Percentiles rank a stretch among this genome's conserved stretches.
Conservation (phyloP, 2,888 invertebrate species). For the Phaedon cochleariae region DNA sequence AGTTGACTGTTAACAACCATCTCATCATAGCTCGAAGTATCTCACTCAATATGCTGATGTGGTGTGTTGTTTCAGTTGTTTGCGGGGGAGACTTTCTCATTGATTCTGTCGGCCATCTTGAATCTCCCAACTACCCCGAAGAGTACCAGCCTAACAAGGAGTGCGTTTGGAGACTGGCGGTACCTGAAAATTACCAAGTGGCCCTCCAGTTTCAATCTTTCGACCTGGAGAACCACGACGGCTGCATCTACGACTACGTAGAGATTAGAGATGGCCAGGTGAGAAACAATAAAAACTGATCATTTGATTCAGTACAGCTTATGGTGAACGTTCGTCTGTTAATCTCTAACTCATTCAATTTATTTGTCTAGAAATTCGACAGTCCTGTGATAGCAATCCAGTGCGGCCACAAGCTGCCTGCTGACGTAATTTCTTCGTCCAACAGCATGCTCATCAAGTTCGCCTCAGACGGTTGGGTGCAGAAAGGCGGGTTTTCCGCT, state of each 20-base stretch:
- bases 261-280: slow-evolving; percentile 86
- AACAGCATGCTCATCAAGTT: slow-evolving; percentile 93
- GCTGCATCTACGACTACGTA: slow-evolving; percentile 95
- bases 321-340: not conserved
- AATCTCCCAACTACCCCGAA: slow-evolving; percentile 97
- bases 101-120: slow-evolving; percentile 81
- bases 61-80: slow-evolving; percentile 70
- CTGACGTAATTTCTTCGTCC: slow-evolving; percentile 88
- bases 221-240: slow-evolving; percentile 97
- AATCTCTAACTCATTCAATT: too few relatives aligned
- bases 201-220: slow-evolving; percentile 95
- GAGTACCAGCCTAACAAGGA: slow-evolving; percentile 94
- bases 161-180: slow-evolving; percentile 93
- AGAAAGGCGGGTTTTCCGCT: slow-evolving; percentile 96
- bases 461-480: slow-evolving; percentile 94
- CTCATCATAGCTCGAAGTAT: too few relatives aligned
- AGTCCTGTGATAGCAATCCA: slow-evolving; percentile 74
- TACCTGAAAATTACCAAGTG: slow-evolving; percentile 82
- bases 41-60: too few relatives aligned
- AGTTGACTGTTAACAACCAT: not conserved
- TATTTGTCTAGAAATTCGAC: slow-evolving; percentile 67
- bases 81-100: slow-evolving; percentile 86
- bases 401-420: slow-evolving; percentile 77
- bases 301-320: too few relatives aligned
- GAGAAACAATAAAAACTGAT: too few relatives aligned